phyloP scores from a whole-genome alignment of 2,797 vertebrate genomes.

The Enteromius mattozi region DNA sequence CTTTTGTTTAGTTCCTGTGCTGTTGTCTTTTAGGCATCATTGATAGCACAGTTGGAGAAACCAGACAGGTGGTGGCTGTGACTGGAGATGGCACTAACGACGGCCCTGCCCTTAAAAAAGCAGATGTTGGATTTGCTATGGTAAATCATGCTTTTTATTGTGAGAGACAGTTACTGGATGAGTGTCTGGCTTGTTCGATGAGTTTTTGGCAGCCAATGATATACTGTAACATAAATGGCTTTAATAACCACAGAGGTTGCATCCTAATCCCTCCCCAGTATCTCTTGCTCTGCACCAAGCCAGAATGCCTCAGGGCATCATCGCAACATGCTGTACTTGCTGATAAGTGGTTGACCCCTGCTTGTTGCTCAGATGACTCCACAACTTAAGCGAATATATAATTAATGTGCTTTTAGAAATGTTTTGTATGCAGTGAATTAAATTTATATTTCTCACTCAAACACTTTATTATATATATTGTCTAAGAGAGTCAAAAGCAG shows the following conservation, averaged over 20 bases:
- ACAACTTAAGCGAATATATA: neutral
- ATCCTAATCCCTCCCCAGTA: conserved; percentile 39
- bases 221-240: conserved; percentile 1
- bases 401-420: conserved; percentile 2
- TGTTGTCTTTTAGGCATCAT: conserved; percentile 86
- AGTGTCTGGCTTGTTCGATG: conserved; percentile 11
- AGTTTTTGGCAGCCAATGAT: conserved; percentile 26
- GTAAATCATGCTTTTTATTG: conserved; percentile 72
- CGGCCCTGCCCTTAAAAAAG: conserved; percentile 96
- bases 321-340: conserved; percentile 1
- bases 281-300: conserved; percentile 15
- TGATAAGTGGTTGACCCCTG: conserved; percentile 37
- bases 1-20: conserved; percentile 4
- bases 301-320: conserved; percentile 38
- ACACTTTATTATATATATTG: neutral
- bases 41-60: conserved; percentile 91
- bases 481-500: conserved; percentile 25
- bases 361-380: conserved; percentile 26
- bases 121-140: conserved; percentile 98
- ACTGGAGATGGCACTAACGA: conserved; percentile 98
- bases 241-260: conserved; percentile 21
- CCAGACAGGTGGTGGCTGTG: conserved; percentile 95
- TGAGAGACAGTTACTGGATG: conserved; percentile 11
- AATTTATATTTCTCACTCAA: neutral
- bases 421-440: neutral